Evolutionary conservation across 2,888 invertebrate species (phyloP).

Genomic region (Torymus auratus): DNA sequence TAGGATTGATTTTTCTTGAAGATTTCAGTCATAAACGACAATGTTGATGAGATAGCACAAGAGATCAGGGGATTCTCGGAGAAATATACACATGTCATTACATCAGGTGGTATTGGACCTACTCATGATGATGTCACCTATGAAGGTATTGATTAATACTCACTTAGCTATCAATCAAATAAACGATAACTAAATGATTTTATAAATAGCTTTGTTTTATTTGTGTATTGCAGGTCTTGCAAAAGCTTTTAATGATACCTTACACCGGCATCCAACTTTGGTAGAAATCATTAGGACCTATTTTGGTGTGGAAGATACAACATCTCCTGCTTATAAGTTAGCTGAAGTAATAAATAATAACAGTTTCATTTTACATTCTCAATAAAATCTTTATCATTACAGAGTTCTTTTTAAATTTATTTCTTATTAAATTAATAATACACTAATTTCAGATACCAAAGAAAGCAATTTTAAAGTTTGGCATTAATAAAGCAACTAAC

Average conservation of each 20-base stretch:
- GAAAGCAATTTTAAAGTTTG: slow-evolving; percentile 76
- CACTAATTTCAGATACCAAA: slow-evolving; percentile 77
- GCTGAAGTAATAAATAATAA: slow-evolving; percentile 68
- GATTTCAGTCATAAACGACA: slow-evolving; percentile 84
- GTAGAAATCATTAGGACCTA: slow-evolving; percentile 76
- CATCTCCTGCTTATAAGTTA: slow-evolving; percentile 76
- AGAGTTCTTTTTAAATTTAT: too few species aligned
- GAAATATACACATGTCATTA: slow-evolving; percentile 82
- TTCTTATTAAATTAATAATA: slow-evolving; percentile 4
- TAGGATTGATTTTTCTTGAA: slow-evolving; percentile 69
- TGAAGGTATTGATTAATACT: slow-evolving; percentile 77
- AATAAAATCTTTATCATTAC: too few species aligned
- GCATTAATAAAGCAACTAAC: slow-evolving; percentile 66
- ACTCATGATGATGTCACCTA: slow-evolving; percentile 89
- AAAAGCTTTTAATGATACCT: slow-evolving; percentile 77
- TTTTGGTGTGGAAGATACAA: slow-evolving; percentile 74
- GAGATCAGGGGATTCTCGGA: slow-evolving; percentile 82
- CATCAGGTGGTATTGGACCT: slow-evolving; percentile 87
- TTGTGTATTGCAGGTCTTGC: slow-evolving; percentile 76
- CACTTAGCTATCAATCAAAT: slow-evolving; percentile 5
- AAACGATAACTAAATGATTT: too few species aligned
- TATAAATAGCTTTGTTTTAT: too few species aligned
- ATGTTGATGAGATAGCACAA: slow-evolving; percentile 80
- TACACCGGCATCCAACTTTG: slow-evolving; percentile 77
- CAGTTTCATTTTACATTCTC: not conserved